Evolutionary conservation across 2,113 vertebrate genomes (phyloP).

Genomic region (Cololabis saira): DNA sequence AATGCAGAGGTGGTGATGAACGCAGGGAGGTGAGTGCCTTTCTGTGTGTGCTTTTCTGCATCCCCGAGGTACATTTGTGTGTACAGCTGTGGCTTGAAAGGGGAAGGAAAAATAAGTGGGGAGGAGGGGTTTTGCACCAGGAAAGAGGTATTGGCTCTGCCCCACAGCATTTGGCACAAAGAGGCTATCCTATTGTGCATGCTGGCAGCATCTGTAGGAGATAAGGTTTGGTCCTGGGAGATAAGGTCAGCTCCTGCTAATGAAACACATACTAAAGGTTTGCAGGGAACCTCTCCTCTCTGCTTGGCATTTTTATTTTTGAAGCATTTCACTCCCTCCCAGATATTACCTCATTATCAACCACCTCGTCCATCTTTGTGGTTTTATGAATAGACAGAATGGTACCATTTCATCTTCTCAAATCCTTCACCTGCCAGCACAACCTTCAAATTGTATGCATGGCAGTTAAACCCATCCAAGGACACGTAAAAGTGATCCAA

Average conservation of each 20-base stretch:
- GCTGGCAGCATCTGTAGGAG: constrained; percentile 56
- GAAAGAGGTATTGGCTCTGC: constrained; percentile 44
- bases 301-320: constrained; percentile 48
- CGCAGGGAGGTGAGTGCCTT: constrained; percentile 50
- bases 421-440: constrained; percentile 25
- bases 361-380: constrained; percentile 22
- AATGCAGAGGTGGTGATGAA: constrained; percentile 41
- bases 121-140: constrained; percentile 22
- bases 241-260: constrained; percentile 70
- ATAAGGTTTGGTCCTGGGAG: constrained; percentile 58
- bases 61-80: constrained; percentile 53
- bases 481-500: constrained; percentile 34
- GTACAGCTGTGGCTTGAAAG: constrained; percentile 57
- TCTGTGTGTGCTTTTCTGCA: constrained; percentile 46
- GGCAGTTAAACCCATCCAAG: constrained; percentile 46
- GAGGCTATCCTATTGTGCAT: constrained; percentile 68
- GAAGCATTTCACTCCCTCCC: constrained; percentile 23
- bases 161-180: constrained; percentile 73
- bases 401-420: constrained; percentile 19
- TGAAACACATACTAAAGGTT: constrained; percentile 64
- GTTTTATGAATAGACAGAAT: constrained; percentile 27
- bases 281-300: constrained; percentile 34
- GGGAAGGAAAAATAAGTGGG: neutral
- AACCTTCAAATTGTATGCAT: constrained; percentile 33
- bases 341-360: constrained; percentile 20